Base-by-base conservation (phyloP, 2,797 vertebrate genomes). In the Vipera latastei region DNA sequence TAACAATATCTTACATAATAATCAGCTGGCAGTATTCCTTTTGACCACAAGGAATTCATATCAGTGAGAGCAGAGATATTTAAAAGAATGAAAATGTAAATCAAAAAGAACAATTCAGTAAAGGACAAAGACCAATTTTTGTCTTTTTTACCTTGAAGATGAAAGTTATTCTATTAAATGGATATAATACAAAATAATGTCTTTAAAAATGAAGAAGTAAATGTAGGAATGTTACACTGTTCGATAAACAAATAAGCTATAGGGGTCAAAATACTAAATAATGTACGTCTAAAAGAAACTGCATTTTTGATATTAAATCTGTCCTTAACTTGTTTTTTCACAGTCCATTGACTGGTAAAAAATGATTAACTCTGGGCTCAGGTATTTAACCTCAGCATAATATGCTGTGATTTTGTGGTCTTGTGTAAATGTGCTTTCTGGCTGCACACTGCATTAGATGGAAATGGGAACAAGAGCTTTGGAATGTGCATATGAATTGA, bases 11-110 rank as follows among this genome's bases (percentile, higher is more conserved):
- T 96, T 88, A 5, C 26, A 96, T 83, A 60, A 32, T 22, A 93
- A 61, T 92, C 91, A 94, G 55, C 86, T 93, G 57, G 90, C 48
- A 93, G 38, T 14, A 92, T 91, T 61, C 0, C 2, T 92, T 94
- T 60, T 14, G 87, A 90, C 93, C 93, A 93, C 57, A 86, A 94
- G 61, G 95, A 96, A 95, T 51, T 95, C 86, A 86, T 96, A 93
- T 93, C 95, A 92, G 91, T 96, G 86, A 8, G 83, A 95, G 90
- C 22, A 95, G 89, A 96, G 90, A 44, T 92, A 90, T 94, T 95
- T 93, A 13, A 55, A 88, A 89, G 93, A 95, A 59, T 38, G 94
- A 91, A 95, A 93, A n/a, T 86, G 91, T 94, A 95, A 28, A 73
- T 86, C 28, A 83, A 93, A 93, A 92, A 94, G 51, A 55, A 95